Conservation (phyloP, 2,113 vertebrate species). For the Chaenocephalus aceratus region DNA sequence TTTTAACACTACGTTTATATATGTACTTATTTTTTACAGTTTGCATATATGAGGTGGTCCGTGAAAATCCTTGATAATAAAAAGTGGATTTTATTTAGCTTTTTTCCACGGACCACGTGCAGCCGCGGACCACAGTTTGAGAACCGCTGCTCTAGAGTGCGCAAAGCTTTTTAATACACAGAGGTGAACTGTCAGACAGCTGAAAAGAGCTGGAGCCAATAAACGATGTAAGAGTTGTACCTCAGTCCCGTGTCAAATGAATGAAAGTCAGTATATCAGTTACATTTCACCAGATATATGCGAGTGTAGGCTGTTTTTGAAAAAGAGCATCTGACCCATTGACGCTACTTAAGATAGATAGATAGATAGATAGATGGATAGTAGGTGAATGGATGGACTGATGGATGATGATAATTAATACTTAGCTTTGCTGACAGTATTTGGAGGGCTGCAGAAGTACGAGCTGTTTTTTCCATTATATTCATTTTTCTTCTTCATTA, state of each 20-base stretch:
- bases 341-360: no score
- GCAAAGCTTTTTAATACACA: slow-evolving; percentile 8
- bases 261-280: neutral
- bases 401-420: neutral
- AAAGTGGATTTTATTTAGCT: no score
- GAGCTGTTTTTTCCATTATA: slow-evolving; percentile 46
- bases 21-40: no score
- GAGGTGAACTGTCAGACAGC: neutral
- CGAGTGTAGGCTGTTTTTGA: neutral
- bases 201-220: neutral
- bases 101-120: no score
- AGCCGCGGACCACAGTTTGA: no score
- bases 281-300: neutral
- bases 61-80: no score
- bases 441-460: slow-evolving; percentile 9
- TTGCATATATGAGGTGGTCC: no score
- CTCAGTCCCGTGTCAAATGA: neutral
- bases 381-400: no score
- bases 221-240: neutral
- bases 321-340: neutral
- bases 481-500: slow-evolving; percentile 52
- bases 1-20: no score
- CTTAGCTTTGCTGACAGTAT: slow-evolving; percentile 13
- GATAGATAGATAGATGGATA: no score
- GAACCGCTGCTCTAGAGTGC: no score